phyloP scores from a whole-genome alignment of 2,113 vertebrate species.

The Picathartes gymnocephalus region DNA sequence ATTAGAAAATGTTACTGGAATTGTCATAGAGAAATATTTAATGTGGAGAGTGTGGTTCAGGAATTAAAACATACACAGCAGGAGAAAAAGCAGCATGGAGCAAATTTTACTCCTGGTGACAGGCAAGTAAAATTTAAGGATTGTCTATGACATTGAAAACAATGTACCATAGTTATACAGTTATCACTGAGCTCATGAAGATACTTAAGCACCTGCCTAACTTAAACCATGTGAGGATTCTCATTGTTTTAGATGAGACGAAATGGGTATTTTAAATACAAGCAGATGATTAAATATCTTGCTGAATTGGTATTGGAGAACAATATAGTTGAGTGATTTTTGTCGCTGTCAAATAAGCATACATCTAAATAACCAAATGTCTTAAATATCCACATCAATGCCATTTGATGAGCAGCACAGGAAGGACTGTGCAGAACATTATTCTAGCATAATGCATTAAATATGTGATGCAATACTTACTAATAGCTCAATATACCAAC shows the following conservation, averaged over 20 bases:
- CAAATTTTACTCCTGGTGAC: slow-evolving; percentile 26
- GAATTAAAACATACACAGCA: slow-evolving; percentile 60
- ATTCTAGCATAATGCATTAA: background rate
- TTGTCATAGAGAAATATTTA: slow-evolving; percentile 66
- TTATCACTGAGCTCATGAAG: background rate
- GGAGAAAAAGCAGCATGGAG: slow-evolving; percentile 26
- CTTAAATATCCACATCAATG: background rate
- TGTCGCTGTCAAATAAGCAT: background rate
- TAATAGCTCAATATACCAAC: background rate
- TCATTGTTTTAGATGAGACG: background rate
- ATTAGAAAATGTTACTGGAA: slow-evolving; percentile 77
- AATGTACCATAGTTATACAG: background rate
- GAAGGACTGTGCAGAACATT: background rate
- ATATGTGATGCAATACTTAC: background rate
- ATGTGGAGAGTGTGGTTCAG: slow-evolving; percentile 34
- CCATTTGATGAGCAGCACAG: background rate
- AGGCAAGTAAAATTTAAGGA: slow-evolving; percentile 37
- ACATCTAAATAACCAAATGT: background rate
- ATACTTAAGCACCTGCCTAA: slow-evolving; percentile 42
- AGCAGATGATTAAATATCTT: background rate
- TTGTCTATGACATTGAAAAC: background rate
- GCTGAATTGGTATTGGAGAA: background rate
- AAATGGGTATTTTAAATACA: background rate
- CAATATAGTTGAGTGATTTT: background rate
- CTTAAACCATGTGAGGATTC: background rate